Evolutionary conservation across 2,797 vertebrate species (phyloP).

Genomic region (Pseudotriccus pelzelni): DNA sequence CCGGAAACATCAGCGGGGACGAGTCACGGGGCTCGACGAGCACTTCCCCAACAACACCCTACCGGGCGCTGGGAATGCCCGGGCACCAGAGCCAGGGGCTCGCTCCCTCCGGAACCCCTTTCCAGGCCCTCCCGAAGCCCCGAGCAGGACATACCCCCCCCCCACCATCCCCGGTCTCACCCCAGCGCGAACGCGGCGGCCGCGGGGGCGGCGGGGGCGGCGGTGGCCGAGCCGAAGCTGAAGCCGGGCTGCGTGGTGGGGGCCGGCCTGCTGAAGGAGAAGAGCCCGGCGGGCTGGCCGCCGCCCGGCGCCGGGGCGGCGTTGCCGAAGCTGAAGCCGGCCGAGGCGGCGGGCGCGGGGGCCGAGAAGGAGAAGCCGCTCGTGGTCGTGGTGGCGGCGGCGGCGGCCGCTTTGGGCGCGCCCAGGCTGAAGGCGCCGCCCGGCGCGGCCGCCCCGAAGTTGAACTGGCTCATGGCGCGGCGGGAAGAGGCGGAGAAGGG

Average conservation of each 20-base stretch:
- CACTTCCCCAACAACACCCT: fast-evolving
- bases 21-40: not conserved
- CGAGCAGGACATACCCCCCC: not conserved
- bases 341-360: not conserved
- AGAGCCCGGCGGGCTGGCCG: slow-evolving; percentile 69
- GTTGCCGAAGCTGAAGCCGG: slow-evolving; percentile 78
- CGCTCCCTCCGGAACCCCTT: fast-evolving
- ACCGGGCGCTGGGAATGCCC: fast-evolving
- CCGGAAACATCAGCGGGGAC: fast-evolving
- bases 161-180: slow-evolving; percentile 50
- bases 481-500: too few species aligned
- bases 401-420: slow-evolving; percentile 72
- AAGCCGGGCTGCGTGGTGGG: slow-evolving; percentile 65
- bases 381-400: slow-evolving; percentile 50
- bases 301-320: slow-evolving; percentile 42
- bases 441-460: not conserved
- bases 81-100: not conserved
- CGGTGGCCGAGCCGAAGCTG: slow-evolving; percentile 68
- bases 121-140: not conserved
- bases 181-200: slow-evolving; percentile 73
- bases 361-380: slow-evolving; percentile 72
- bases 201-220: not conserved
- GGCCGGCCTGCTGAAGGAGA: slow-evolving; percentile 69
- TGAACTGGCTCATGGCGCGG: not conserved
- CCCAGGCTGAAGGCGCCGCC: slow-evolving; percentile 82